Evolutionary conservation across 2,113 vertebrate species (phyloP), one percentile per base, ranked within the genome.

Genomic region (Dipodomys spectabilis): DNA sequence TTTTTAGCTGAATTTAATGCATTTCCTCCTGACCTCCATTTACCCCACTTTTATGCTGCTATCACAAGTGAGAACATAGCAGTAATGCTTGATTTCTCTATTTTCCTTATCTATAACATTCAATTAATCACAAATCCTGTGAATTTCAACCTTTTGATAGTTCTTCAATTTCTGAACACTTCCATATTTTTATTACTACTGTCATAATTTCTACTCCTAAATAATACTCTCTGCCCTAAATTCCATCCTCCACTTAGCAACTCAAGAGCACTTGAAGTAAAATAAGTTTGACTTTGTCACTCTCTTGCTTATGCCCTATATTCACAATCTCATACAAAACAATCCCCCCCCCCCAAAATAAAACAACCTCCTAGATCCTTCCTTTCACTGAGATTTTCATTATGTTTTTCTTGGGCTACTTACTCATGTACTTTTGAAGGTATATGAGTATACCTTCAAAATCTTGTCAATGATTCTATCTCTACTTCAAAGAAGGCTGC

Each of bases 81-180:
- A 57, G 22, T n/a, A 75, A 23, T 32, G 23, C 27, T 88, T 92
- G 9, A 74, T 49, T 89, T 2, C 25, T 77, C 27, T 78, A 27
- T 74, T 82, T 77, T 25, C 57, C 16, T 87, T 22, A 92, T 1
- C 22, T 35, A 39, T 19, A 81, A 35, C 18, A 82, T 81, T 93
- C 45, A 94, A 79, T 92, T 88, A 82, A 83, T 68, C 27, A 90
- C 13, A 74, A 15, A 1, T 74, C 11, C 49, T 82, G 5, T 60
- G 8, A 88, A 82, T 79, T 81, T 79, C 73, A 95, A 90, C 39
- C 71, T n/a, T 19, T 65, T 84, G 3, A 7, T 64, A 81, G 71
- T 87, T 93, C 65, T 84, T 72, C 68, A 75, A 39, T 81, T 86
- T 89, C n/a, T 90, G 22, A 87, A 82, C 3, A 83, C n/a, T 93